phyloP scores from a whole-genome alignment of 2,888 invertebrate genomes.

The Harpagoxenus sublaevis region DNA sequence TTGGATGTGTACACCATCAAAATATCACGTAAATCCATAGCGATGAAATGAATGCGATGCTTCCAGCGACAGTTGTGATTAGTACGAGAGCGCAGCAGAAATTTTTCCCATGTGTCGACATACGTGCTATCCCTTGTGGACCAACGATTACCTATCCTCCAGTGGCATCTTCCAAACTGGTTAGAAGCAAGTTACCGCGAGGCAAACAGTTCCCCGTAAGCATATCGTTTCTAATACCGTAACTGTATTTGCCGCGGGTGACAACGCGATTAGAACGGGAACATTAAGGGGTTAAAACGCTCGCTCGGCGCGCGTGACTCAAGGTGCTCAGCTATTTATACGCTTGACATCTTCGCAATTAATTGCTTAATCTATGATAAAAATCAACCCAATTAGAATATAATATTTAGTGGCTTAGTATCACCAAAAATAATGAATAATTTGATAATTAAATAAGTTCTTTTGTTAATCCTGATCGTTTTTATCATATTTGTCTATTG shows the following conservation, averaged over 20 bases:
- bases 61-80: slow-evolving; percentile 49
- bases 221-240: slow-evolving; percentile 71
- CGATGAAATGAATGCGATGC: slow-evolving; percentile 41
- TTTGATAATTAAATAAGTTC: neutral
- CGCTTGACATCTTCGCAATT: neutral
- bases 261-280: slow-evolving; percentile 72
- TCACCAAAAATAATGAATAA: neutral
- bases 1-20: slow-evolving; percentile 40
- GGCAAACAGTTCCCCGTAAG: slow-evolving; percentile 57
- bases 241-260: slow-evolving; percentile 71
- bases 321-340: neutral
- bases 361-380: neutral
- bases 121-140: slow-evolving; percentile 16
- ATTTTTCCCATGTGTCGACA: slow-evolving; percentile 25
- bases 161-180: slow-evolving; percentile 57
- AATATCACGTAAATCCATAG: slow-evolving; percentile 46
- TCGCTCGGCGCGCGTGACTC: neutral
- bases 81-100: slow-evolving; percentile 29
- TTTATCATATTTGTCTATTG: neutral
- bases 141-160: slow-evolving; percentile 45
- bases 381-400: neutral
- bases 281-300: slow-evolving; percentile 48
- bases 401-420: neutral
- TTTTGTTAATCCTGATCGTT: neutral
- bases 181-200: slow-evolving; percentile 59